phyloP scores from a whole-genome alignment of 2,797 vertebrate genomes.

The Champsocephalus gunnari region DNA sequence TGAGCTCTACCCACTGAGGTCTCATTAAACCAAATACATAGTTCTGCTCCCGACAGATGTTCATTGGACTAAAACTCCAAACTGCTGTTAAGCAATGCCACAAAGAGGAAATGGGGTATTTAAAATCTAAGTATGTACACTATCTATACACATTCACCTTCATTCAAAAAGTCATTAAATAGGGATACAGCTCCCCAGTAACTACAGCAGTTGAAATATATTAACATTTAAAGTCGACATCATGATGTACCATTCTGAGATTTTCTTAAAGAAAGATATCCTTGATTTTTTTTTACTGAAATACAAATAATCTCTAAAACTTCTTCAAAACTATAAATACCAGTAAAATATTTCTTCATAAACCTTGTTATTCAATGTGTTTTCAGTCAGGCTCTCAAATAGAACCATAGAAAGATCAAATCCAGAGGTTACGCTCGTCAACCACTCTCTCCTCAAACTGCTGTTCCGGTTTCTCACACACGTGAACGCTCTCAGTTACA shows the following conservation, averaged over 20 bases:
- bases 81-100: conserved; percentile 39
- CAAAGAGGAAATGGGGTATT: conserved; percentile 33
- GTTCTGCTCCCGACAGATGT: conserved; percentile 36
- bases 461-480: conserved; percentile 25
- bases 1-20: conserved; percentile 25
- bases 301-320: conserved; percentile 74
- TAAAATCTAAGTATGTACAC: conserved; percentile 80
- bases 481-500: background rate
- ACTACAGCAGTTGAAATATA: conserved; percentile 81
- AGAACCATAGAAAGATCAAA: conserved; percentile 49
- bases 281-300: conserved; percentile 47
- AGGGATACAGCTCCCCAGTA: conserved; percentile 55
- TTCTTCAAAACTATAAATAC: conserved; percentile 79
- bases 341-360: conserved; percentile 60
- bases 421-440: conserved; percentile 25
- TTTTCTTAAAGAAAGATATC: conserved; percentile 56
- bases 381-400: conserved; percentile 55
- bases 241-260: conserved; percentile 64
- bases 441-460: conserved; percentile 25
- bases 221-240: conserved; percentile 68
- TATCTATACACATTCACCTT: conserved; percentile 73
- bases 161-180: conserved; percentile 70
- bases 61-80: conserved; percentile 40
- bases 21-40: conserved; percentile 15
- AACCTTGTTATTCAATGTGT: conserved; percentile 42